Percentiles rank a stretch among this genome's conserved stretches.
Conservation (phyloP, 2,113 vertebrate species). For the Syrrhaptes paradoxus region DNA sequence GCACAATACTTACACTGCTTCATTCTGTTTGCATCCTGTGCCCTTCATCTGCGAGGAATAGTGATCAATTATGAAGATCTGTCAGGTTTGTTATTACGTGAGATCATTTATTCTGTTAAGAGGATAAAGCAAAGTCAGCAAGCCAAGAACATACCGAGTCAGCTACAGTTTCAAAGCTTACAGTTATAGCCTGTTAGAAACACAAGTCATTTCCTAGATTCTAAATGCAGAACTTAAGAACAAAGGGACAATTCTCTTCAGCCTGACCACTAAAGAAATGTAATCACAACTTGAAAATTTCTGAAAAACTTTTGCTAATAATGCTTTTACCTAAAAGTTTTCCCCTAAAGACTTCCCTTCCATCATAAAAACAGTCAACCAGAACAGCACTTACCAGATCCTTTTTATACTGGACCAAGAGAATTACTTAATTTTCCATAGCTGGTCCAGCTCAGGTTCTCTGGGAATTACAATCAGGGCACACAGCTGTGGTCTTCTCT, state of each 20-base stretch:
- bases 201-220: background rate
- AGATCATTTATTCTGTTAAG: constrained; percentile 49
- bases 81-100: constrained; percentile 25
- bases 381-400: background rate
- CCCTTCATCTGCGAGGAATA: constrained; percentile 22
- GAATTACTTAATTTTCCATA: background rate
- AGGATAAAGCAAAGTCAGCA: constrained; percentile 54
- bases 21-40: constrained; percentile 39
- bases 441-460: background rate
- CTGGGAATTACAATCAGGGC: background rate
- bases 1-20: background rate
- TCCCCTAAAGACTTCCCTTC: background rate
- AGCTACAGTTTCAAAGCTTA: background rate
- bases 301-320: background rate
- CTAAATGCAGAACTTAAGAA: background rate
- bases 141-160: constrained; percentile 2
- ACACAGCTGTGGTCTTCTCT: background rate
- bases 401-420: background rate
- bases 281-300: background rate
- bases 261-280: background rate
- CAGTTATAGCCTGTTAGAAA: background rate
- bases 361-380: background rate
- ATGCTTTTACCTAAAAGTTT: background rate
- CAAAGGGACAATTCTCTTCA: background rate
- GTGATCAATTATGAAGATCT: constrained; percentile 59